Conservation (phyloP, 2,113 vertebrate genomes). For the Cyanistes caeruleus region DNA sequence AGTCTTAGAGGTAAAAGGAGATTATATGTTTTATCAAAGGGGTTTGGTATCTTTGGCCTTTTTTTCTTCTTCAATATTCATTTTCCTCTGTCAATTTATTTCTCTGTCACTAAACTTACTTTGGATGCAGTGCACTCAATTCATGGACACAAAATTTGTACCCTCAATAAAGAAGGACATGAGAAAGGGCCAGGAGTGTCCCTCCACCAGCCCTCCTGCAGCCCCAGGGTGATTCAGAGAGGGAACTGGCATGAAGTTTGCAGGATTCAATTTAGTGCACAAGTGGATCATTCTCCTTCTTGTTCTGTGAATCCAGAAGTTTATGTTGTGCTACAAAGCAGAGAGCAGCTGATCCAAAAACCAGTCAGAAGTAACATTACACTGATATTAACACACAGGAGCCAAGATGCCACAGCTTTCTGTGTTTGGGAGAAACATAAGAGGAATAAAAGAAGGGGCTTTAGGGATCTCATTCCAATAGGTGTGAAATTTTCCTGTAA, state of each 20-base stretch:
- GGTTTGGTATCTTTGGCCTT: neutral
- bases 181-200: neutral
- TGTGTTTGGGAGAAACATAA: neutral
- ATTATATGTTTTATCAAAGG: neutral
- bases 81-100: neutral
- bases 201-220: accelerated
- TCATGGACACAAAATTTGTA: neutral
- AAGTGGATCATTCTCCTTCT: neutral
- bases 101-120: neutral
- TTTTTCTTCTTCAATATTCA: neutral
- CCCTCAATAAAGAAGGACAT: neutral
- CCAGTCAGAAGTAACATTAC: neutral
- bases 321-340: neutral
- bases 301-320: neutral
- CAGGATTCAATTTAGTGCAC: neutral
- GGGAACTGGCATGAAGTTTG: neutral
- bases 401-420: accelerated
- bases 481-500: neutral
- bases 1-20: neutral
- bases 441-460: neutral
- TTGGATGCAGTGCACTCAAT: neutral
- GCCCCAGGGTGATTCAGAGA: neutral
- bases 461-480: neutral
- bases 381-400: accelerated
- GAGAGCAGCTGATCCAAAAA: neutral